Evolutionary conservation across 2,797 vertebrate species (phyloP).

Genomic region (Alectoris magna): DNA sequence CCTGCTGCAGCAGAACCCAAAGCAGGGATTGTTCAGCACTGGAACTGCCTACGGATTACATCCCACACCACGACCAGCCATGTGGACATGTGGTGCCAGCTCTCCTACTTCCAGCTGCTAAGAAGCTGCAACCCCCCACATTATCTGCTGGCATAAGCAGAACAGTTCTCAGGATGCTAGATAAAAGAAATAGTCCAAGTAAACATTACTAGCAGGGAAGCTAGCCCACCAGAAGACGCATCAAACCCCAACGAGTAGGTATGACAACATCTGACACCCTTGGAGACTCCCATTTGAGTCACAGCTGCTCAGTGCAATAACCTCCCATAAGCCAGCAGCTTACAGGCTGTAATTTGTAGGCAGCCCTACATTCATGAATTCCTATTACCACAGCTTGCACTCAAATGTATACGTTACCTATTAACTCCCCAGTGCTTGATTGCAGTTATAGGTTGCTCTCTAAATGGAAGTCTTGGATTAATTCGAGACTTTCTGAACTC

Average conservation of each 20-base stretch:
- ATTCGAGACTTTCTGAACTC: slow-evolving; percentile 30
- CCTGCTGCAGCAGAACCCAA: rapidly evolving
- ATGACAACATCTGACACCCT: background rate
- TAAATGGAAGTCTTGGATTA: slow-evolving; percentile 20
- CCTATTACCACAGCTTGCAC: background rate
- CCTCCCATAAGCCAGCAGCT: background rate
- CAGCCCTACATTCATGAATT: background rate
- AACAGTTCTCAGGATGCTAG: background rate
- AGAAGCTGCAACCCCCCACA: background rate
- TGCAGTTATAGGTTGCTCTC: slow-evolving; percentile 14
- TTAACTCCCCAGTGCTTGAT: background rate
- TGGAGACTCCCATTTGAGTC: background rate
- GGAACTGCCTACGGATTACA: background rate
- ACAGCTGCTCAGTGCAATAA: background rate
- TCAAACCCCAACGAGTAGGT: rapidly evolving
- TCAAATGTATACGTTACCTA: background rate
- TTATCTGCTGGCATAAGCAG: background rate
- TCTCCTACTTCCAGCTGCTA: background rate
- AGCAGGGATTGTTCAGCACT: background rate
- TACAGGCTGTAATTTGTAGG: slow-evolving; percentile 1
- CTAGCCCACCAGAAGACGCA: background rate
- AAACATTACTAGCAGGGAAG: background rate
- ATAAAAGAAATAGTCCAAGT: background rate
- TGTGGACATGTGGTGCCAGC: background rate
- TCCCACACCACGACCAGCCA: rapidly evolving